Evolutionary conservation across 2,797 vertebrate genomes (phyloP).

Genomic region (Nannoperca australis): DNA sequence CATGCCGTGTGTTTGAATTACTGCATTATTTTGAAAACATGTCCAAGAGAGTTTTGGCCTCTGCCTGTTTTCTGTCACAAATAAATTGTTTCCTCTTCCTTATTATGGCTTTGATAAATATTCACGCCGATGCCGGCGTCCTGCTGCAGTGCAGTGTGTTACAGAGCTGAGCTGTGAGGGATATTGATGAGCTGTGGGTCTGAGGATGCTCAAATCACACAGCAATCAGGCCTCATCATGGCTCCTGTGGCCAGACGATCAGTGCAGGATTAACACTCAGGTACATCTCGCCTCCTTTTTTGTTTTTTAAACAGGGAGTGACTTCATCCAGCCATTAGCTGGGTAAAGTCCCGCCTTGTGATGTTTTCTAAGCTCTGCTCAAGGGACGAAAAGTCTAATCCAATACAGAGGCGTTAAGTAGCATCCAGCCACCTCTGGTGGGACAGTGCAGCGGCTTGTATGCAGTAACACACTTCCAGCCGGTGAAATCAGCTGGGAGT

Average conservation of each 20-base stretch:
- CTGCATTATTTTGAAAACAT: constrained; percentile 34
- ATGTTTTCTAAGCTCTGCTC: constrained; percentile 55
- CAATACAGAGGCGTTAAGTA: constrained; percentile 43
- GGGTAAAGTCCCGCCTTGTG: constrained; percentile 36
- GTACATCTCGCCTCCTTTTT: constrained; percentile 24
- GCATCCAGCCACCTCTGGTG: constrained; percentile 41
- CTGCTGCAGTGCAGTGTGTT: constrained; percentile 57
- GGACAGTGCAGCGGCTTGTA: constrained; percentile 56
- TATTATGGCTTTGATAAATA: constrained; percentile 66
- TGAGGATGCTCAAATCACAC: constrained; percentile 68
- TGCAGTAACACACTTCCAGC: constrained; percentile 50
- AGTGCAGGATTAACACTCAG: constrained; percentile 39
- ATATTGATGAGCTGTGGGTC: constrained; percentile 70
- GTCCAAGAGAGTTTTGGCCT: constrained; percentile 23
- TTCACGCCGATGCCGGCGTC: constrained; percentile 47
- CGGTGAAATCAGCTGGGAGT: constrained; percentile 55
- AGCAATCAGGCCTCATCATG: constrained; percentile 74
- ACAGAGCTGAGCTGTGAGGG: constrained; percentile 36
- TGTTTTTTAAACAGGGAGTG: neutral
- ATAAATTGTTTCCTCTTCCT: constrained; percentile 45
- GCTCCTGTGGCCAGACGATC: constrained; percentile 45
- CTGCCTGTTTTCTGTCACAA: constrained; percentile 41
- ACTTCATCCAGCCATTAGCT: constrained; percentile 29
- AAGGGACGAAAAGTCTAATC: constrained; percentile 49
- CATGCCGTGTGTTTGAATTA: constrained; percentile 15